Evolutionary conservation across 2,113 vertebrate species (phyloP).

Genomic region (Prinia subflava): DNA sequence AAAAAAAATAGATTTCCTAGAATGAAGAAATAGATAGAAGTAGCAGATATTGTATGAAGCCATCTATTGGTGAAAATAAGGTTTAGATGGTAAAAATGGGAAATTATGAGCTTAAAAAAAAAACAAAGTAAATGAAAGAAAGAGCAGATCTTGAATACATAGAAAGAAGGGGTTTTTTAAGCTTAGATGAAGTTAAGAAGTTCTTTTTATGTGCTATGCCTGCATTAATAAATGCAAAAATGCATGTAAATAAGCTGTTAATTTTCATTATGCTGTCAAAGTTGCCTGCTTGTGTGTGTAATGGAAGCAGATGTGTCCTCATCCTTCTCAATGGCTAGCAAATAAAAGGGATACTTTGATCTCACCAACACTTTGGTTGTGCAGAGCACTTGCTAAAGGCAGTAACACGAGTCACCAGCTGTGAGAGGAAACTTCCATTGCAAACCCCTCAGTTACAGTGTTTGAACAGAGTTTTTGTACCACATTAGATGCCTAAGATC

Average conservation of each 20-base stretch:
- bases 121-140: not conserved
- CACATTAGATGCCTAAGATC: not conserved
- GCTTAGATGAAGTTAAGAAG: not conserved
- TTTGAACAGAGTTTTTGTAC: not conserved
- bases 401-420: not conserved
- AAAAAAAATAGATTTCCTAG: not conserved
- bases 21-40: not conserved
- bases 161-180: not conserved
- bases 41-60: not conserved
- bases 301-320: not conserved
- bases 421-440: not conserved
- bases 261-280: not conserved
- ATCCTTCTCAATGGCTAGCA: not conserved
- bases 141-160: not conserved
- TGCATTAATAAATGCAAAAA: not conserved
- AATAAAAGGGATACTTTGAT: not conserved
- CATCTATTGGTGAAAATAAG: not conserved
- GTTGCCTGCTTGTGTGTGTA: not conserved
- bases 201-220: not conserved
- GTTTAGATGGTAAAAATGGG: not conserved
- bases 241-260: not conserved
- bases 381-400: not conserved
- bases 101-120: not conserved
- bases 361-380: not conserved
- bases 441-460: not conserved